Evolutionary conservation across 2,113 vertebrate genomes (phyloP).

Genomic region (Pyxicephalus adspersus): DNA sequence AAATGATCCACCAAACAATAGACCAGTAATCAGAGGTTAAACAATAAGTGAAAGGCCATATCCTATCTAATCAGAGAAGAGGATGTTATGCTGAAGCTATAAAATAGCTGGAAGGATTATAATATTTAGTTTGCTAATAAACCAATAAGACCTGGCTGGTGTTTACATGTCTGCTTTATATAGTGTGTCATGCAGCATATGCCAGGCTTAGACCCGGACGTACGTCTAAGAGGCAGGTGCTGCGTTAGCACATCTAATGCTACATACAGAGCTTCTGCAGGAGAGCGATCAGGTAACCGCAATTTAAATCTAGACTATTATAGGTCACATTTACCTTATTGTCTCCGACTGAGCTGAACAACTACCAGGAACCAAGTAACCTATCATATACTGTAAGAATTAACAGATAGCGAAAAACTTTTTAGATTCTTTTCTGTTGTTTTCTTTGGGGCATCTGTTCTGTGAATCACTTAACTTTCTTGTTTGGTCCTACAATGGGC

Average conservation of each 20-base stretch:
- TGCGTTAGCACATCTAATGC: background rate
- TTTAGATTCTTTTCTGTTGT: too few relatives aligned
- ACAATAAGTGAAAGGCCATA: background rate
- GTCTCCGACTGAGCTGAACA: too few relatives aligned
- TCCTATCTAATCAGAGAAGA: background rate
- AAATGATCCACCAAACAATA: too few relatives aligned
- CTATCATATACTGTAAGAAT: too few relatives aligned
- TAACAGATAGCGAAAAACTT: too few relatives aligned
- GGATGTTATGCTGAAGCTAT: constrained; percentile 25
- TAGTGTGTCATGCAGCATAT: constrained; percentile 18
- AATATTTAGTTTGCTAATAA: constrained; percentile 52
- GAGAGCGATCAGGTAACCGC: constrained; percentile 11
- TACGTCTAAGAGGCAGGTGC: background rate
- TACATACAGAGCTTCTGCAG: constrained; percentile 1
- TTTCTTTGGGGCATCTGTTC: too few relatives aligned
- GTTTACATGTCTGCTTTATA: constrained; percentile 16
- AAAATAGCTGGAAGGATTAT: constrained; percentile 33
- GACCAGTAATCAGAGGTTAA: background rate
- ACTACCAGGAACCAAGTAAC: too few relatives aligned
- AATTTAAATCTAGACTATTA: background rate
- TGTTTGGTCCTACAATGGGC: too few relatives aligned
- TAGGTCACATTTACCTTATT: background rate
- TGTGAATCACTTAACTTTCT: too few relatives aligned
- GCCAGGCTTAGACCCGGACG: constrained; percentile 3
- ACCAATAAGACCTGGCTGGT: constrained; percentile 18